Evolutionary conservation across 2,888 invertebrate species (phyloP).

Genomic region (Myathropa florea): DNA sequence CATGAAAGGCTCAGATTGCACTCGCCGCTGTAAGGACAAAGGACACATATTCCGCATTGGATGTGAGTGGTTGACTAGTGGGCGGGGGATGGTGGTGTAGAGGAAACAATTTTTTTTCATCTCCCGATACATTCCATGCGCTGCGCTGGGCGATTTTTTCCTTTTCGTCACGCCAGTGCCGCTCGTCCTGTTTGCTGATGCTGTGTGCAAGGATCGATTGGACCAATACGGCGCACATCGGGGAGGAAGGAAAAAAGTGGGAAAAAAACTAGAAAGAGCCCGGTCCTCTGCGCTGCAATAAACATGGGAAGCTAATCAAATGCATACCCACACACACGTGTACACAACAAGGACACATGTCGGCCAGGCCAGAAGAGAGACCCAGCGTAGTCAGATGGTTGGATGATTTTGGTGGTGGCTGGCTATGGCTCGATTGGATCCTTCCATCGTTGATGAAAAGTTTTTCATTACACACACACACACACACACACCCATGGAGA

Average conservation of each 20-base stretch:
- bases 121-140: constrained; percentile 32
- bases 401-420: constrained; percentile 41
- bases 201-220: constrained; percentile 60
- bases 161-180: constrained; percentile 24
- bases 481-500: neutral
- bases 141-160: constrained; percentile 15
- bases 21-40: constrained; percentile 46
- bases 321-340: constrained; percentile 20
- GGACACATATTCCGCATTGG: constrained; percentile 2
- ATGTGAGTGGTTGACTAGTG: constrained; percentile 7
- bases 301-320: constrained; percentile 63
- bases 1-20: constrained; percentile 64
- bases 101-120: constrained; percentile 16
- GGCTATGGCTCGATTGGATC: neutral
- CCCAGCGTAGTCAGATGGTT: constrained; percentile 8
- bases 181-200: constrained; percentile 25
- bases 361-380: neutral
- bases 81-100: neutral
- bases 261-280: neutral
- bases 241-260: neutral
- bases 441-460: constrained; percentile 20
- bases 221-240: constrained; percentile 53
- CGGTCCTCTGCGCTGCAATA: constrained; percentile 57
- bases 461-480: constrained; percentile 32
- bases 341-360: constrained; percentile 23